Base-by-base conservation (phyloP, 1,140 invertebrate genomes). In the Hycleus cichorii region DNA sequence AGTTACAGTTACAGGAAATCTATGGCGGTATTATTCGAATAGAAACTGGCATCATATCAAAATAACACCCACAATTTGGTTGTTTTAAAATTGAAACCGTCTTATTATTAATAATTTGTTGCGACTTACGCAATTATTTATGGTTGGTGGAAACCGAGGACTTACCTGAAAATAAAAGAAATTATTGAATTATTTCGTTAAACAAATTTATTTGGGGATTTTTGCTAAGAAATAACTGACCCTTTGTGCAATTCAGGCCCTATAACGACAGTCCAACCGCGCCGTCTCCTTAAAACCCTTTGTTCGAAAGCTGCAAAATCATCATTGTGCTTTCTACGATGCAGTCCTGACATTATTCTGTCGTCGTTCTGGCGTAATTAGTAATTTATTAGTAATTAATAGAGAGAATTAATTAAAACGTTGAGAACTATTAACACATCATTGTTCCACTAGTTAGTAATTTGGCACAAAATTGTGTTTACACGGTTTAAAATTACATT, bases 191-290 rank as follows among this genome's bases (percentile, higher is more conserved):
- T 18, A 18, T 18, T 18, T 32, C 7, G 32, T 32, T 32, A 32
- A 32, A 5, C 32, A 7, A 32, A 7, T 32, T 32, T 32, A 32
- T 32, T 32, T 32, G 4, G 32, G 0, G 4, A 7, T 32, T 3
- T 32, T 7, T 4, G 7, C 3, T 5, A 32, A 32, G 2, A 1
- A 18, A 18, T 18, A 18, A 32, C 32, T 53, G 39, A 55, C 52
- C 52, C 52, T 55, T 25, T 55, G 1, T 39, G 63, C 58, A 83
- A 71, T 74, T 84, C 81, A 24, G 77, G 78, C 40, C 82, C 82
- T 48, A 83, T 75, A 7, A 83, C 80, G 4, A 84, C 82, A 7
- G 82, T 84, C 82, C 82, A 84, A 1, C 81, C 82, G 39, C 82
- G 74, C 39, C 77, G 73, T n/a, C 81, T 76, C 59, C 80, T 72